phyloP scores from a whole-genome alignment of 2,113 vertebrate species.

The Pionites leucogaster region DNA sequence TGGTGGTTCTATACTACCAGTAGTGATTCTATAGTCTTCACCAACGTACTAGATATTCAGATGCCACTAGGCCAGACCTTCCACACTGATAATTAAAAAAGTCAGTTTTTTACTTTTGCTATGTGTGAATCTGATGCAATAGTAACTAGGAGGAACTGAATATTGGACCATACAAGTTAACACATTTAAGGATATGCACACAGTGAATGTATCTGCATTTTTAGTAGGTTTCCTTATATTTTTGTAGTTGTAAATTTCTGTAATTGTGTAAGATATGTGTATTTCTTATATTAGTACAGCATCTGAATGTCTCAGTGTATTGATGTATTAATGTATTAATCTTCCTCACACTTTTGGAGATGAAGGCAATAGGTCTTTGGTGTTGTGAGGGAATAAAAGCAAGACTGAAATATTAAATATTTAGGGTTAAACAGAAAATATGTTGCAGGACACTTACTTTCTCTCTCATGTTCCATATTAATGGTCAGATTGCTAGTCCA shows the following conservation, averaged over 20 bases:
- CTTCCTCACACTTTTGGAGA: neutral
- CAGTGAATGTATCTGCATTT: neutral
- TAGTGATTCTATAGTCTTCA: neutral
- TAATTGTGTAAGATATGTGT: neutral
- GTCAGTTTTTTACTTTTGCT: neutral
- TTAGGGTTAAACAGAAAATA: neutral
- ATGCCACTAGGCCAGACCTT: neutral
- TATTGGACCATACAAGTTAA: neutral
- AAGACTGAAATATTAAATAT: neutral
- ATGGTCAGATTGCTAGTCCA: neutral
- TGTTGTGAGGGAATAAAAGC: neutral
- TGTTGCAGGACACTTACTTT: neutral
- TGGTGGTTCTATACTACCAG: neutral
- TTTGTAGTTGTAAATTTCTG: neutral
- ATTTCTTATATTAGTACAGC: neutral
- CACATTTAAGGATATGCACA: neutral
- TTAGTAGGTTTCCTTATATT: neutral
- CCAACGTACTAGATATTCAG: neutral
- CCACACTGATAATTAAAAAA: neutral
- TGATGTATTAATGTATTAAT: neutral
- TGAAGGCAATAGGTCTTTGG: neutral
- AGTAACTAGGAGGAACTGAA: neutral
- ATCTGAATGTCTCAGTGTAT: neutral
- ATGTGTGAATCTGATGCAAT: neutral
- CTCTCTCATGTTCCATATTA: neutral